Evolutionary conservation across 2,113 vertebrate genomes (phyloP), one percentile per base, ranked within the genome.

Genomic region (Vimba vimba): DNA sequence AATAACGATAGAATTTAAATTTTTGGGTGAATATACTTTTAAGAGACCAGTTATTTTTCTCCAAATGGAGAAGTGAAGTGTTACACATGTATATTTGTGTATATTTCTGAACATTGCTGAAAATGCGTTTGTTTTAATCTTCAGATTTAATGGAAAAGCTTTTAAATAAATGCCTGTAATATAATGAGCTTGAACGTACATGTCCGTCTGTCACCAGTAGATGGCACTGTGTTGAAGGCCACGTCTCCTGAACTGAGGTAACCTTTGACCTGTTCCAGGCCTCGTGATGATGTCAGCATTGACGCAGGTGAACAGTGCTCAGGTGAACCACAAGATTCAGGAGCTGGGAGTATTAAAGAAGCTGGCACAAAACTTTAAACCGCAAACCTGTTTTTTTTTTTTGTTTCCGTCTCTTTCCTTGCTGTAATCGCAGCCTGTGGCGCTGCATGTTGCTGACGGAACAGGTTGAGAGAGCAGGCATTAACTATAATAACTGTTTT

Each of bases 341-440:
- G 52, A 85, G 75, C 85, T 85, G 73, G 64, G 68, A 82, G 39
- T 78, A 82, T 90, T 78, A 90, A 86, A 87, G 86, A 87, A 78
- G 69, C 55, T 36, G 55, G 52, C 66, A 23, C 19, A 77, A 62
- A 75, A 78, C 27, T 15, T 69, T 47, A 39, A 86, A 81, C 84
- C 62, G 52, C 86, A 79, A 87, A 76, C 80, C 77, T 60, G 74
- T 78, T 78, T 64, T 76, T 84, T 62, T 62, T 27, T 52, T 84
- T 62, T 33, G 69, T 87, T 89, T 87, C 83, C 57, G 68, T 80
- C 71, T 57, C 23, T 80, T 80, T 85, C 81, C 76, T 66, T 43
- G 76, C 78, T 86, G 84, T 86, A 90, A 89, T 87, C 55, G 86
- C 86, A 84, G 87, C 89, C 86, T 79, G 45, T 86, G 87, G 87